phyloP scores from a whole-genome alignment of 2,888 invertebrate genomes.

The Netelia virgata region DNA sequence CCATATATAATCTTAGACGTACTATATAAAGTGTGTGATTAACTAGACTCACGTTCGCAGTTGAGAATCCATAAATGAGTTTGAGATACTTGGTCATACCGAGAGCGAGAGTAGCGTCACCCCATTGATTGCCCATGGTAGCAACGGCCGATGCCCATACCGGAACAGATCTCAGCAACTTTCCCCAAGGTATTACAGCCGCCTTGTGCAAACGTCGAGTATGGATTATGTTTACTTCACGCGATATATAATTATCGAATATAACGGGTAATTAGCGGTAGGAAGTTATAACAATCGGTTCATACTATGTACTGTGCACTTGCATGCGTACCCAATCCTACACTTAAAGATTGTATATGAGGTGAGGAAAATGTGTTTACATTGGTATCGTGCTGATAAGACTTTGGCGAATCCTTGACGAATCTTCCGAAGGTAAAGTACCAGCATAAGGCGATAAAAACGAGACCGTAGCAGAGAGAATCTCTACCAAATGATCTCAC shows the following conservation, averaged over 20 bases:
- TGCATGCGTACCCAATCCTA: too few species aligned
- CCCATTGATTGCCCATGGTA: conserved; percentile 88
- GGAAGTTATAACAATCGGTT: neutral
- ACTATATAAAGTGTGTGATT: neutral
- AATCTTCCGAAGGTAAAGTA: conserved; percentile 87
- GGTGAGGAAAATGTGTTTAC: conserved; percentile 73
- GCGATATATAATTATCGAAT: conserved; percentile 24
- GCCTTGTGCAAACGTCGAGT: conserved; percentile 74
- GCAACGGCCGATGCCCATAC: conserved; percentile 88
- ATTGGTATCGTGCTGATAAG: conserved; percentile 83
- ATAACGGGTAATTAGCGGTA: conserved; percentile 28
- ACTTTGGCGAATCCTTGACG: conserved; percentile 86
- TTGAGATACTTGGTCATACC: conserved; percentile 87
- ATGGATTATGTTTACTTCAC: conserved; percentile 30
- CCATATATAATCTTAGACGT: neutral
- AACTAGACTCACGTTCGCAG: conserved; percentile 85
- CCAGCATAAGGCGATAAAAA: conserved; percentile 85
- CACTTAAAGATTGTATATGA: conserved; percentile 5
- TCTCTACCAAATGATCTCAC: conserved; percentile 86
- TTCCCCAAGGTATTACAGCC: conserved; percentile 86
- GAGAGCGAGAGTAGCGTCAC: conserved; percentile 87
- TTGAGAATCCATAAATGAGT: conserved; percentile 87
- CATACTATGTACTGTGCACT: too few species aligned
- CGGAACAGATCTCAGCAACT: conserved; percentile 86
- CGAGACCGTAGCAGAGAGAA: conserved; percentile 86